These are phyloP conservation scores for Schizotus pectinicornis DNA, from an alignment of 2,888 invertebrate genomes.

Conservation along the genomic window DNA sequence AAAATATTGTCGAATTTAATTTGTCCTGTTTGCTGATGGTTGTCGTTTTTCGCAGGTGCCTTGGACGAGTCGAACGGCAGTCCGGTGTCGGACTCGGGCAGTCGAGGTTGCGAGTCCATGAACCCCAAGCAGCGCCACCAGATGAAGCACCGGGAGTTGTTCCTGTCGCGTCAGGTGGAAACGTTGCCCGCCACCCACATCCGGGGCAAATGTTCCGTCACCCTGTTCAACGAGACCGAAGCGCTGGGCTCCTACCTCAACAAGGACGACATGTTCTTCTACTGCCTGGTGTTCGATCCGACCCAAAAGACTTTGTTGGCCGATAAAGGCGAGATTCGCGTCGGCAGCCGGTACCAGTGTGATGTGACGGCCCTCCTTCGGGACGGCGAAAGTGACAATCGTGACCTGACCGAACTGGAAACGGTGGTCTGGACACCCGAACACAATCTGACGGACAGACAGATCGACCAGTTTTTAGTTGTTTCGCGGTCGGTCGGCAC, in stretches of 20 bases:
- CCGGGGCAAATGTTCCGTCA: slow-evolving; percentile 98
- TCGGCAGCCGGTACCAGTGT: slow-evolving; percentile 96
- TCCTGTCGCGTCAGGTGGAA: slow-evolving; percentile 96
- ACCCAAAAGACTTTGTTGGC: slow-evolving; percentile 98
- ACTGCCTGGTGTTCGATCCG: slow-evolving; percentile 99
- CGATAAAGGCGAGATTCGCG: slow-evolving; percentile 95
- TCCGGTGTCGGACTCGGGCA: slow-evolving; percentile 44
- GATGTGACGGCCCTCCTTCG: slow-evolving; percentile 83
- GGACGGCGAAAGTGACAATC: slow-evolving; percentile 65
- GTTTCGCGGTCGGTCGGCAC: slow-evolving; percentile 95
- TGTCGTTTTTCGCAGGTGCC: slow-evolving; percentile 50
- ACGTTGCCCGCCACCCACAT: slow-evolving; percentile 99
- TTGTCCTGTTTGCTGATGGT: too few relatives aligned
- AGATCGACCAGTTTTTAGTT: slow-evolving; percentile 99
- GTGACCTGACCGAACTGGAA: slow-evolving; percentile 71
- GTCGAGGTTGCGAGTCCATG: slow-evolving; percentile 63
- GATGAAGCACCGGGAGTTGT: slow-evolving; percentile 96
- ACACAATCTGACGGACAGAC: slow-evolving; percentile 89
- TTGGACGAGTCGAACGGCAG: slow-evolving; percentile 55
- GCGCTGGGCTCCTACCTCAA: slow-evolving; percentile 94
- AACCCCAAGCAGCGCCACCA: slow-evolving; percentile 90
- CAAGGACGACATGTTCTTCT: slow-evolving; percentile 98
- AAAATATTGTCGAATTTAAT: too few relatives aligned
- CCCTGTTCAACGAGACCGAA: slow-evolving; percentile 98
- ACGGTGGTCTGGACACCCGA: slow-evolving; percentile 94